Percentiles rank a stretch among this genome's conserved stretches.
phyloP scores from a whole-genome alignment of 2,888 invertebrate species.

The Cloeon dipterum region DNA sequence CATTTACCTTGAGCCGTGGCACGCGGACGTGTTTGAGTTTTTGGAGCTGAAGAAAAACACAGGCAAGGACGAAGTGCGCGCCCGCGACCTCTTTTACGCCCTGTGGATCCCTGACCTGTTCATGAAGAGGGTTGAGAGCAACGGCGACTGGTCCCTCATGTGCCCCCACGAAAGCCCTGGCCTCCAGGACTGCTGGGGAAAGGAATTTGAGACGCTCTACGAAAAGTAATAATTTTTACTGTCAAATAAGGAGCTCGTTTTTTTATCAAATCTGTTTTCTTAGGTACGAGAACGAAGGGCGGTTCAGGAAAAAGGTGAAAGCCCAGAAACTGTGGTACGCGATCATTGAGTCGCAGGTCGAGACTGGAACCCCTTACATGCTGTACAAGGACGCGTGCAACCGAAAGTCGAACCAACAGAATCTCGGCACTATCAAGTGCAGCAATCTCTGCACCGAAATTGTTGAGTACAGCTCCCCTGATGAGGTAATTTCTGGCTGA shows the following conservation, averaged over 20 bases:
- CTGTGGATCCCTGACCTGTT: conserved; percentile 97
- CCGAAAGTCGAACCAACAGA: conserved; percentile 91
- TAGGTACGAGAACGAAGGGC: conserved; percentile 61
- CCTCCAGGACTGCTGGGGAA: conserved; percentile 79
- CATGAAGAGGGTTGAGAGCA: conserved; percentile 76
- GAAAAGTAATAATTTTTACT: conserved; percentile 24
- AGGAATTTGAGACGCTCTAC: conserved; percentile 79
- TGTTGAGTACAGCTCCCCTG: conserved; percentile 73
- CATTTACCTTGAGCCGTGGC: conserved; percentile 97
- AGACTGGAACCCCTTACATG: conserved; percentile 98
- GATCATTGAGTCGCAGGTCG: conserved; percentile 83
- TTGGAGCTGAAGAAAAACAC: conserved; percentile 87
- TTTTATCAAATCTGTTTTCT: not conserved
- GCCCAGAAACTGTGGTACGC: conserved; percentile 87
- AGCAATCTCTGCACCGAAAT: conserved; percentile 97
- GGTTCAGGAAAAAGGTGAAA: conserved; percentile 29
- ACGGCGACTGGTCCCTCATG: conserved; percentile 86
- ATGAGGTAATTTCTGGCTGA: no score
- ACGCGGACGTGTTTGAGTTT: conserved; percentile 90
- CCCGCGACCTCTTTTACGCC: conserved; percentile 88
- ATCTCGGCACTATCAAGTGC: conserved; percentile 93
- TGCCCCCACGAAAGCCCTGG: conserved; percentile 88
- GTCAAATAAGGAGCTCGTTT: not conserved
- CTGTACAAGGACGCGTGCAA: conserved; percentile 92
- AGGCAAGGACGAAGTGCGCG: conserved; percentile 79